phyloP scores from a whole-genome alignment of 2,888 invertebrate genomes.

The Rhopalosiphum nymphaeae region DNA sequence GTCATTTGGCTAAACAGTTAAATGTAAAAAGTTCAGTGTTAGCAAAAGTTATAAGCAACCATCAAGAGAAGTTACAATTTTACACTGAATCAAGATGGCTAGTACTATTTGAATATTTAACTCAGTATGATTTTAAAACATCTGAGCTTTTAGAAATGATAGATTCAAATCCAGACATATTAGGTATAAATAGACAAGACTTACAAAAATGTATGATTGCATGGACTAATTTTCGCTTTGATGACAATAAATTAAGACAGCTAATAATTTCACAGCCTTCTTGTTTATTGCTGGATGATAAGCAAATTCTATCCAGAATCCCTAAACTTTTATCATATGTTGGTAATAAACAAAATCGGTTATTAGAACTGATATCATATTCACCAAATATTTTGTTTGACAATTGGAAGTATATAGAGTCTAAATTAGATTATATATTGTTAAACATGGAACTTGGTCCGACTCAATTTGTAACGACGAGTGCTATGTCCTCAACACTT shows the following conservation, averaged over 20 bases:
- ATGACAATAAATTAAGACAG: constrained; percentile 56
- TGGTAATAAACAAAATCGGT: constrained; percentile 53
- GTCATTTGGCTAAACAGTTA: constrained; percentile 45
- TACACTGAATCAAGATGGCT: constrained; percentile 28
- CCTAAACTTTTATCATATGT: constrained; percentile 58
- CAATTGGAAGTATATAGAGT: constrained; percentile 26
- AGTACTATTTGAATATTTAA: constrained; percentile 50
- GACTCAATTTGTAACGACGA: constrained; percentile 55
- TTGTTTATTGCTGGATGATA: constrained; percentile 35
- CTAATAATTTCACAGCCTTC: constrained; percentile 46
- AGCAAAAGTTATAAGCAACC: constrained; percentile 30
- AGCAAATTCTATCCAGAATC: constrained; percentile 48
- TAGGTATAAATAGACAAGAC: constrained; percentile 34
- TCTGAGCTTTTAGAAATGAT: constrained; percentile 55
- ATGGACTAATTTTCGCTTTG: constrained; percentile 56
- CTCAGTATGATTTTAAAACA: constrained; percentile 50
- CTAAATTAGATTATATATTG: constrained; percentile 57
- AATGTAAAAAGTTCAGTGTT: constrained; percentile 27
- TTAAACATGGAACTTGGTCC: constrained; percentile 55
- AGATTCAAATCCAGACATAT: constrained; percentile 58
- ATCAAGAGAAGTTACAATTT: constrained; percentile 47
- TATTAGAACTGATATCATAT: constrained; percentile 56
- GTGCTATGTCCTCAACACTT: constrained; percentile 45
- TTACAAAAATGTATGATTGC: constrained; percentile 46
- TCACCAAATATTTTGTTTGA: constrained; percentile 59